Percentiles rank a stretch among this genome's conserved stretches.
Evolutionary conservation across 2,888 invertebrate genomes (phyloP).

Genomic region (Arctia plantaginis): DNA sequence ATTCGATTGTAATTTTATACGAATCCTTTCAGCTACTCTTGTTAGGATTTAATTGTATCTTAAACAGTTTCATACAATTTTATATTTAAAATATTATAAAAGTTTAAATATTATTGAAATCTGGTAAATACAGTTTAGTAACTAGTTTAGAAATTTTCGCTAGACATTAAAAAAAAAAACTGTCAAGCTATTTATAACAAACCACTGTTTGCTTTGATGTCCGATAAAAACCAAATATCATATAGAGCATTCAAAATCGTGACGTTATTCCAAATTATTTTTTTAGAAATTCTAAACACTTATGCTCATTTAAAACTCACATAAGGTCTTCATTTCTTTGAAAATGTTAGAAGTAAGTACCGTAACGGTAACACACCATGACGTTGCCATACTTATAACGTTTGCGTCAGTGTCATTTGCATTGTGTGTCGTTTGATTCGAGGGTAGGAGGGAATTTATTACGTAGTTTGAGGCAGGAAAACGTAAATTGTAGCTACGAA

Average conservation of each 20-base stretch:
- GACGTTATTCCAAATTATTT: constrained; percentile 23
- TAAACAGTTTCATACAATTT: no score
- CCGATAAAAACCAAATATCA: constrained; percentile 24
- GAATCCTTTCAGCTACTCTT: no score
- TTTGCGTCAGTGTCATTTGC: constrained; percentile 49
- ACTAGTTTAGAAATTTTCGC: background rate
- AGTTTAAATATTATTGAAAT: no score
- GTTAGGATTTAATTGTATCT: no score
- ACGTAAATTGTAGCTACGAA: constrained; percentile 21
- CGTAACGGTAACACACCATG: constrained; percentile 59
- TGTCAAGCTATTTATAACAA: background rate
- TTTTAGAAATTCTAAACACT: background rate
- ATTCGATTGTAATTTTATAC: no score
- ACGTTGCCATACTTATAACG: constrained; percentile 54
- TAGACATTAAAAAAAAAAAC: background rate
- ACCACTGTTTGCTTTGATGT: constrained; percentile 3
- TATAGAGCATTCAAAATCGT: constrained; percentile 28
- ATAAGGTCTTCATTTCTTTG: constrained; percentile 25
- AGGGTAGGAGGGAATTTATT: constrained; percentile 42
- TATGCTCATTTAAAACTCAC: background rate
- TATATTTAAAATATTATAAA: no score
- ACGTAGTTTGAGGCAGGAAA: constrained; percentile 35
- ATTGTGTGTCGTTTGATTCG: constrained; percentile 30
- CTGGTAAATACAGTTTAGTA: background rate
- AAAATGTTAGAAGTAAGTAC: constrained; percentile 19